Percentiles rank a stretch among this genome's conserved stretches.
phyloP scores from a whole-genome alignment of 2,888 invertebrate genomes.

The Dioctria linearis region DNA sequence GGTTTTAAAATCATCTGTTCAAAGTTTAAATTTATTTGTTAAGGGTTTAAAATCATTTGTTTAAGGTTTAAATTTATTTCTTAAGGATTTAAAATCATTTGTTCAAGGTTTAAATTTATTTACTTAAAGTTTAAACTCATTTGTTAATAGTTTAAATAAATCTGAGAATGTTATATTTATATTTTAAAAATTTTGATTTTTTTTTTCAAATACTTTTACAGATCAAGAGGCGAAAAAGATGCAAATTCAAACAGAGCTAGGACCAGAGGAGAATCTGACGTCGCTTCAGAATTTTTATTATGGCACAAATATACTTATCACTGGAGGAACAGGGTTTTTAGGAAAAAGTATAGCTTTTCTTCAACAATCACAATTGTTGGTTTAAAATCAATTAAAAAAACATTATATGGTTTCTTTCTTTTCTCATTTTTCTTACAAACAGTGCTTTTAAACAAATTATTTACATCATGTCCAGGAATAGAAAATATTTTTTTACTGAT shows the following conservation, averaged over 20 bases:
- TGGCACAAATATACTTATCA: slow-evolving; percentile 75
- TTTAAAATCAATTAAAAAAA: neutral
- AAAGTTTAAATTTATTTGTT: too few species aligned
- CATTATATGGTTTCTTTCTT: slow-evolving; percentile 17
- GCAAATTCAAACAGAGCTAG: slow-evolving; percentile 56
- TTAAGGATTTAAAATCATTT: too few species aligned
- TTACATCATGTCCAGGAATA: slow-evolving; percentile 73
- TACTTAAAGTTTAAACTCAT: too few species aligned
- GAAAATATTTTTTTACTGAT: slow-evolving; percentile 74
- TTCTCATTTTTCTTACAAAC: slow-evolving; percentile 29
- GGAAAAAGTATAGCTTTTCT: slow-evolving; percentile 63
- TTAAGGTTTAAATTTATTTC: too few species aligned
- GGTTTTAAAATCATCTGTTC: too few species aligned
- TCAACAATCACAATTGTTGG: neutral
- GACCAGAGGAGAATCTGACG: slow-evolving; percentile 63
- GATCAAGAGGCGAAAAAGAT: slow-evolving; percentile 38
- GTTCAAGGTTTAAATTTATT: too few species aligned
- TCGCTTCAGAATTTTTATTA: slow-evolving; percentile 75
- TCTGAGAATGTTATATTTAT: too few species aligned
- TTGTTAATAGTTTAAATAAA: too few species aligned
- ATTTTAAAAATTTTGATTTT: neutral
- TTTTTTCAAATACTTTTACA: neutral
- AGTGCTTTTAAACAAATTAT: slow-evolving; percentile 75
- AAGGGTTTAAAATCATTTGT: too few species aligned
- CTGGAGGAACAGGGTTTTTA: slow-evolving; percentile 74